Conservation (phyloP, 2,113 vertebrate species). For the Scolopax mira region DNA sequence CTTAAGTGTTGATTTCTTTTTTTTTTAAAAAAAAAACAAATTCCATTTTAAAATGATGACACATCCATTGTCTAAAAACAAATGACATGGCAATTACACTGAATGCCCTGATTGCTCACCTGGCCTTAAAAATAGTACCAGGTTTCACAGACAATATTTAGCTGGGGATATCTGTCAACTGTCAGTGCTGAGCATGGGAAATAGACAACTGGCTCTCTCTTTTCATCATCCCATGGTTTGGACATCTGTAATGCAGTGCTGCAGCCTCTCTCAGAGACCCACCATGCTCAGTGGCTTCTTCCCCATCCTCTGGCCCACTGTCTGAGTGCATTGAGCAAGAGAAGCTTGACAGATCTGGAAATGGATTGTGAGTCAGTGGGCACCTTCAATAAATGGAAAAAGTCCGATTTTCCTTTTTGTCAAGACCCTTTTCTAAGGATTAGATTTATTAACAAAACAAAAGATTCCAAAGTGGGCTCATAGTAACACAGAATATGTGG, state of each 20-base stretch:
- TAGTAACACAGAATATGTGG: not conserved
- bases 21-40: not conserved
- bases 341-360: not conserved
- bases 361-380: not conserved
- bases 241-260: not conserved
- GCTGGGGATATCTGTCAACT: not conserved
- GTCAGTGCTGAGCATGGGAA: not conserved
- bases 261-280: not conserved
- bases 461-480: not conserved
- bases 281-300: not conserved
- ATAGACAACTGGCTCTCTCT: not conserved
- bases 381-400: not conserved
- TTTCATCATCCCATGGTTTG: not conserved
- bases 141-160: not conserved
- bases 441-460: not conserved
- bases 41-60: conserved; percentile 43
- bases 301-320: not conserved
- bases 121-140: conserved; percentile 4
- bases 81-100: not conserved
- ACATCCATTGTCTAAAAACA: not conserved
- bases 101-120: not conserved
- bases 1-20: conserved; percentile 35
- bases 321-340: not conserved
- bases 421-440: not conserved
- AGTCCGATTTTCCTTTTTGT: not conserved